phyloP scores from a whole-genome alignment of 2,888 invertebrate species.

The Dryadula phaetusa region DNA sequence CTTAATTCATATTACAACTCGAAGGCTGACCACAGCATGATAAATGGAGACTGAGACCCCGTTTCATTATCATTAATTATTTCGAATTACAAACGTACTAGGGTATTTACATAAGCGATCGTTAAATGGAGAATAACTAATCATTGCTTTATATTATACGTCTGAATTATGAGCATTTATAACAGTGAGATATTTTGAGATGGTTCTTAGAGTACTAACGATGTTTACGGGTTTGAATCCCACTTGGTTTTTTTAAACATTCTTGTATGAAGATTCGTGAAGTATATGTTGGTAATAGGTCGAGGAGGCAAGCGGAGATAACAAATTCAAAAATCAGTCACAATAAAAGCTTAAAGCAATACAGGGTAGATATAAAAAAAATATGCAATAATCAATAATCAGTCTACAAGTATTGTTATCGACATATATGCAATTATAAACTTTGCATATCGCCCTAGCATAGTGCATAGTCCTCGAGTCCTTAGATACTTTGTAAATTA shows the following conservation, averaged over 20 bases:
- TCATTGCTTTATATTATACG: background rate
- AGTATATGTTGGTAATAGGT: too few species aligned
- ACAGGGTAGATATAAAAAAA: too few species aligned
- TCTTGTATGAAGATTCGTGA: too few species aligned
- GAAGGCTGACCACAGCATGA: conserved; percentile 58
- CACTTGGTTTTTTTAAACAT: background rate
- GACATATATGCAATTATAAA: too few species aligned
- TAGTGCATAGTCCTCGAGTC: too few species aligned
- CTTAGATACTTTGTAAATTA: too few species aligned
- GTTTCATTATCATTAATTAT: conserved; percentile 62
- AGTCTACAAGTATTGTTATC: too few species aligned
- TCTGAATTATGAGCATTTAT: background rate
- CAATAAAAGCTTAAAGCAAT: too few species aligned
- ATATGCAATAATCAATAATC: too few species aligned
- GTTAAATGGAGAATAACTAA: conserved; percentile 1
- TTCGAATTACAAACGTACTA: conserved; percentile 22
- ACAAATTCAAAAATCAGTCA: too few species aligned
- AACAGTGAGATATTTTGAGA: background rate
- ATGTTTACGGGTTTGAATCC: background rate
- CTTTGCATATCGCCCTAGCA: too few species aligned
- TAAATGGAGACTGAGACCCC: conserved; percentile 57
- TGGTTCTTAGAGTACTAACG: background rate
- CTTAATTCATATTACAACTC: conserved; percentile 32
- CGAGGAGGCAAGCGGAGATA: too few species aligned
- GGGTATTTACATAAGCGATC: conserved; percentile 26